Base-by-base conservation (phyloP, 2,888 invertebrate genomes). In the Hydraecia micacea region DNA sequence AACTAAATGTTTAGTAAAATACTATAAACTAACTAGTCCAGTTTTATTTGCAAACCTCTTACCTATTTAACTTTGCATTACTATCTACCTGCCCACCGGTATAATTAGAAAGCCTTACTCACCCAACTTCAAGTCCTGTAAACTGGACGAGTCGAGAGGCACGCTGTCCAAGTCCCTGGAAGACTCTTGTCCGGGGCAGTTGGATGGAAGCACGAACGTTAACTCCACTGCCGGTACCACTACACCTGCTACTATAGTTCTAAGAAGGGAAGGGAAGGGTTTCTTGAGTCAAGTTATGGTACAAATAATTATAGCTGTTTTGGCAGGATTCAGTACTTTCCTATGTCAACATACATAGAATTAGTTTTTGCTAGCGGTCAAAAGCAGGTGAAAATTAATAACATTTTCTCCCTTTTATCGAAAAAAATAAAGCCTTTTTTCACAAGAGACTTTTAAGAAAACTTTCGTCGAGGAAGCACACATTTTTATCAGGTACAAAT, bases 221-320 rank as follows among this genome's bases (percentile, higher is more conserved):
- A 99, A 96, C 95, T 99, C 99, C 67, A 98, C 97, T 92, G 99
- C 99, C 28, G 99, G 99, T 79, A 99, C 97, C 85, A 98, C 97
- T 81, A 98, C 97, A 7, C 98, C 99, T 75, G 98, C 95, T 49
- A 98, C 97, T 86, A 98, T 95, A 9, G 98, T 97, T 49, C 97
- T 97, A 88, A 0, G 81, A 73, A 67, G 6, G 36, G 81, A 73
- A 67, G 6, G 36, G 8, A 65, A 15, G 49, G 21, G 21, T 6
- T 7, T 25, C 21, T 62, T 28, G 21, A 18, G 13, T n/a, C 0
- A 28, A 58, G 58, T n/a, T n/a, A n/a, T n/a, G 58, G 6, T 49
- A 21, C 11, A 58, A 58, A 58, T 58, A n/a, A 58, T 1, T 21
- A 49, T 49, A 18, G 21, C 49, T 49, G 0, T 49, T 49, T 49